A percentile compares a stretch with the other conserved stretches of the same genome.
phyloP scores from a whole-genome alignment of 2,113 vertebrate genomes.

The Oreocharis arfaki region DNA sequence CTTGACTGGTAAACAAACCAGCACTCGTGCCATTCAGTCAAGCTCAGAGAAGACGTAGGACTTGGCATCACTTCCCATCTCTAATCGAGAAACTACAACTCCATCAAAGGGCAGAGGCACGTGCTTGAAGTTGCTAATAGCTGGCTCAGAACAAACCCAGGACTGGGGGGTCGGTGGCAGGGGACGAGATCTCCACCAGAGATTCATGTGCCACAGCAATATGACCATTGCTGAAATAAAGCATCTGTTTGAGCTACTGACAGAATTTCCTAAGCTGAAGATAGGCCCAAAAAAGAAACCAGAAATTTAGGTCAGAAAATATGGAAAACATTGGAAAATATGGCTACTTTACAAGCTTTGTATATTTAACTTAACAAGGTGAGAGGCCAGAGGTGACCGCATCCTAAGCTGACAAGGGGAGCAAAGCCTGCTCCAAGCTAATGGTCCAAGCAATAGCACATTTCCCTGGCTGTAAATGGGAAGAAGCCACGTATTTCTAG shows the following conservation, averaged over 20 bases:
- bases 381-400: background rate
- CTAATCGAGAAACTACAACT: background rate
- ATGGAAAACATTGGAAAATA: background rate
- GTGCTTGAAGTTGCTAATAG: background rate
- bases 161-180: fast-evolving
- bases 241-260: background rate
- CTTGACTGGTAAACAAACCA: background rate
- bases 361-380: background rate
- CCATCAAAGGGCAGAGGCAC: background rate
- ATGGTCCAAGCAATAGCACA: background rate
- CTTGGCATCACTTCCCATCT: background rate
- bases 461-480: background rate
- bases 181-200: background rate
- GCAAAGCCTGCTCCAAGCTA: background rate
- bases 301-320: background rate
- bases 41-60: background rate
- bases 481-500: background rate
- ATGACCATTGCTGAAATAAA: background rate
- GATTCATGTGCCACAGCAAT: background rate
- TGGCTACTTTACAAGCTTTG: background rate
- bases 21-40: background rate
- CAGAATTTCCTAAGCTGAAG: background rate
- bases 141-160: background rate
- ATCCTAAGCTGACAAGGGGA: background rate
- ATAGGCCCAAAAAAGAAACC: background rate